Evolutionary conservation across 1,140 invertebrate species (phyloP), one percentile per base, ranked within the genome.

Genomic region (Paralvinella palmiformis): DNA sequence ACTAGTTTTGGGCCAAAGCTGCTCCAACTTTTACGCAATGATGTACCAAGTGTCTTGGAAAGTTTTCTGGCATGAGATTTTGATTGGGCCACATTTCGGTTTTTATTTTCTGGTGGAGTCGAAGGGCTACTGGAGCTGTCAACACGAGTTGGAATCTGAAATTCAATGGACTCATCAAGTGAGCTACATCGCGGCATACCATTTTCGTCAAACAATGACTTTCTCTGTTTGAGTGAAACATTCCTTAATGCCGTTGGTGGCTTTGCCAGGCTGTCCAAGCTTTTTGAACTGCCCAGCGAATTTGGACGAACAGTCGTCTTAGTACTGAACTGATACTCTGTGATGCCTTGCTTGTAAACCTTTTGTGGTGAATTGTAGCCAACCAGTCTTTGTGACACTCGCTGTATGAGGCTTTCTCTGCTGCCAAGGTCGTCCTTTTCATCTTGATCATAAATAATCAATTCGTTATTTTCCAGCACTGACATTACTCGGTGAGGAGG

Each of bases 21-120:
- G 45, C 87, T 89, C 87, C 88, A 90, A 62, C 88, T 82, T 70
- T 88, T 88, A 64, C 86, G 87, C 2, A 81, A 81, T 33, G 84
- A 82, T 4, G 20, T 36, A 24, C 41, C 31, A 17, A 59, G 35
- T 24, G 32, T 22, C 32, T 24, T 17, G 32, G 58, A 35, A 17
- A 27, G 20, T 22, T 3, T 36, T 29, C 22, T 6, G 31, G 58
- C 58, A 22, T 36, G 44, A 3, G 45, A 50, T 17, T n/a, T 45
- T 52, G 60, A 62, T 27, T 37, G 20, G 13, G 27, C 58, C 35
- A 59, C 27, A 3, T 24, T 37, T n/a, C 58, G 17, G 33, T 33
- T 32, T 17, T 22, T 62, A 1, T 45, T 33, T 41, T 31, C 32
- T 5, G 59, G 24, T 44, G 33, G 24, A 1, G 44, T 22, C 1